A percentile compares a stretch with the other conserved stretches of the same genome.
phyloP scores from a whole-genome alignment of 1,140 invertebrate species.

The Drosophila quadrilineata region DNA sequence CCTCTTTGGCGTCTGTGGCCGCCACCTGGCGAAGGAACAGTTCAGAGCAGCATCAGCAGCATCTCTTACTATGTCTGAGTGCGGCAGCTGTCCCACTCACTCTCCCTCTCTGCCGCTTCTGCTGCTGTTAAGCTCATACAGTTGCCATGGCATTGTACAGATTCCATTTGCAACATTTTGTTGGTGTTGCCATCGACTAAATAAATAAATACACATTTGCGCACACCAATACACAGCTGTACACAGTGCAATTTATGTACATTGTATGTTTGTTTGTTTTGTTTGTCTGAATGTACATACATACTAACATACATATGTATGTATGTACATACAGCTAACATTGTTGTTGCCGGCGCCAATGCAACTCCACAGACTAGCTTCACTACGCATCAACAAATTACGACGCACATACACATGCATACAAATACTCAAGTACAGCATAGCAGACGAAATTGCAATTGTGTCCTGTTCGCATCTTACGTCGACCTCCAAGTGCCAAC shows the following conservation, averaged over 20 bases:
- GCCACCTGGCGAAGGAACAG: conserved; percentile 26
- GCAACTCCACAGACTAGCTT: conserved; percentile 41
- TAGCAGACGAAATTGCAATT: neutral
- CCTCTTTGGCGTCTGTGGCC: conserved; percentile 16
- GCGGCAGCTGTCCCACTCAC: neutral
- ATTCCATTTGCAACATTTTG: conserved; percentile 44
- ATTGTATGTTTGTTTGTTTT: conserved; percentile 33
- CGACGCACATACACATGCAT: neutral
- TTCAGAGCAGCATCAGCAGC: too few relatives aligned
- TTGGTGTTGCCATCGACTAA: conserved; percentile 66
- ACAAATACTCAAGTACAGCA: neutral
- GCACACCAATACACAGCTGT: too few relatives aligned
- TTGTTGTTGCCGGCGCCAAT: conserved; percentile 50
- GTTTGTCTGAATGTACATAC: conserved; percentile 29
- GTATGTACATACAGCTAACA: conserved; percentile 28
- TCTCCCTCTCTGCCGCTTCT: neutral
- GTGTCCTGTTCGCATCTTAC: conserved; percentile 24
- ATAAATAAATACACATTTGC: conserved; percentile 71
- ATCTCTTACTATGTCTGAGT: conserved; percentile 63
- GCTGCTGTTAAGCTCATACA: neutral
- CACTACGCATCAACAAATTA: conserved; percentile 39
- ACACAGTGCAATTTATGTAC: conserved; percentile 63
- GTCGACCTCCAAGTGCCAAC: conserved; percentile 57
- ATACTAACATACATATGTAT: conserved; percentile 41
- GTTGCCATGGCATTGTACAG: conserved; percentile 51